phyloP scores from a whole-genome alignment of 2,797 vertebrate species.

The Poecilia gillii region DNA sequence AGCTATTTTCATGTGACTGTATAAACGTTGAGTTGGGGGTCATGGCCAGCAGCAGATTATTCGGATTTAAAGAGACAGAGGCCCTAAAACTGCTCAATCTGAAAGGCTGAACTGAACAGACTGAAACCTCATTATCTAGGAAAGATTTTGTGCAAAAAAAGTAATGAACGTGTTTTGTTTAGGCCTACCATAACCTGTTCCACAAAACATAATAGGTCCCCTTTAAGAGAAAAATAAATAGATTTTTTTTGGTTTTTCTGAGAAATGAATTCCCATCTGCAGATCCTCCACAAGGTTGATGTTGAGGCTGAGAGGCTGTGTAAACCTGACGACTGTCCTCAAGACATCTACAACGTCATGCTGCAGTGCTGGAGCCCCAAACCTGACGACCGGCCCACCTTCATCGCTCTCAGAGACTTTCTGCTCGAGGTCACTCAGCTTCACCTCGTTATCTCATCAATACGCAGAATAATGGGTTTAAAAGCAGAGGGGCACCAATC shows the following conservation, averaged over 20 bases:
- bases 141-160: too few relatives aligned
- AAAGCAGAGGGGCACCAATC: not conserved
- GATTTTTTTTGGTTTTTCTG: not conserved
- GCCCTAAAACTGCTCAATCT: too few relatives aligned
- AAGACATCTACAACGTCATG: slow-evolving; percentile 97
- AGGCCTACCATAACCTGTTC: too few relatives aligned
- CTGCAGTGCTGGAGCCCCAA: slow-evolving; percentile 98
- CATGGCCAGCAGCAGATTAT: too few relatives aligned
- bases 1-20: too few relatives aligned
- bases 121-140: too few relatives aligned
- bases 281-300: slow-evolving; percentile 98
- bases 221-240: not conserved
- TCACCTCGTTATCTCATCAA: not conserved
- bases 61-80: too few relatives aligned
- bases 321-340: slow-evolving; percentile 94
- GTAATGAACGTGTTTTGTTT: too few relatives aligned
- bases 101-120: too few relatives aligned
- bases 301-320: slow-evolving; percentile 91
- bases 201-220: too few relatives aligned
- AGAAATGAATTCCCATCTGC: not conserved
- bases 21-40: too few relatives aligned
- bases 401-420: slow-evolving; percentile 93
- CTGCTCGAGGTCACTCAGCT: slow-evolving; percentile 85
- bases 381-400: slow-evolving; percentile 94
- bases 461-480: not conserved